phyloP scores from a whole-genome alignment of 2,888 invertebrate species.

The Trissolcus japonicus region DNA sequence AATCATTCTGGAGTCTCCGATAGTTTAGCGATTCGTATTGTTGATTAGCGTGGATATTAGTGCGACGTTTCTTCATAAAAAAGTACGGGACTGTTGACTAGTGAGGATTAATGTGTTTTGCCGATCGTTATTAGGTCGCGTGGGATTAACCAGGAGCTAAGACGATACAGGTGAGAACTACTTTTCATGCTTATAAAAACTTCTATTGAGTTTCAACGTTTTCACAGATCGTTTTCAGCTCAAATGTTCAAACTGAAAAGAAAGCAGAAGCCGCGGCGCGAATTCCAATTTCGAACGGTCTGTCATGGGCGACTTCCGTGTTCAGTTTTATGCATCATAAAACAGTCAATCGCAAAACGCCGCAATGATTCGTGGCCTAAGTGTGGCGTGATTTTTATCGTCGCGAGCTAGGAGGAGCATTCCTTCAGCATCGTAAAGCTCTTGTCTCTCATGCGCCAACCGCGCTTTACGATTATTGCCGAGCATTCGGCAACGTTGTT shows the following conservation, averaged over 20 bases:
- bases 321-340: constrained; percentile 41
- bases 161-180: constrained; percentile 38
- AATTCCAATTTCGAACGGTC: background rate
- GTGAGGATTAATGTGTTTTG: constrained; percentile 51
- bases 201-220: background rate
- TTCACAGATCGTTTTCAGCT: no score
- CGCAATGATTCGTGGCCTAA: constrained; percentile 40
- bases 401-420: constrained; percentile 22
- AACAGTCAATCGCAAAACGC: constrained; percentile 43
- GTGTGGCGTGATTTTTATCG: constrained; percentile 45
- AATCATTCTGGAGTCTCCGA: constrained; percentile 60
- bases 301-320: constrained; percentile 1
- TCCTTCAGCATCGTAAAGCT: constrained; percentile 38
- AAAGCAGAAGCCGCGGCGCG: no score
- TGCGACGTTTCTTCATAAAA: constrained; percentile 34
- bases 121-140: constrained; percentile 26
- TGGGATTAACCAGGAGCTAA: constrained; percentile 27
- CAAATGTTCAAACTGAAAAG: no score
- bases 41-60: constrained; percentile 31
- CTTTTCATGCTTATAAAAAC: background rate
- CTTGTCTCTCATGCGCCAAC: constrained; percentile 31
- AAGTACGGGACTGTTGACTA: constrained; percentile 45
- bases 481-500: constrained; percentile 50
- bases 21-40: constrained; percentile 52
- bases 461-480: constrained; percentile 56